Percentiles rank a stretch among this genome's conserved stretches.
Conservation (phyloP, 2,888 invertebrate species). For the Anoplius nigerrimus region DNA sequence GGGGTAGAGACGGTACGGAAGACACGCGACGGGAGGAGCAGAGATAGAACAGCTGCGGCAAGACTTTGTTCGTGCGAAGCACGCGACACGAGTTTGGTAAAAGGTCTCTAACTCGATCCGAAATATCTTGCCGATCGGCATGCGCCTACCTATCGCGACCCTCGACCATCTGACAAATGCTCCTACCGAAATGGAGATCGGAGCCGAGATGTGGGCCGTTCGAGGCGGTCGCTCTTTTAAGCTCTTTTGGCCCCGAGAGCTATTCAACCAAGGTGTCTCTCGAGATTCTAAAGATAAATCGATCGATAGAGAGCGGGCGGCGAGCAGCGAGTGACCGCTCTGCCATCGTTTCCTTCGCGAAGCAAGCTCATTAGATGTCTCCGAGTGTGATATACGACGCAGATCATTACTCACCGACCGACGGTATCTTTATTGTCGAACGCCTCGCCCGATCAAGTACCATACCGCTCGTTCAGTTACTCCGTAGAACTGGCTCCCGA, state of each 20-base stretch:
- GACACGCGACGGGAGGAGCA: no score
- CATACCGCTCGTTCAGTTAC: no score
- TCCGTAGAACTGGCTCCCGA: no score
- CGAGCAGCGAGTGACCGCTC: no score
- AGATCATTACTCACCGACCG: not conserved
- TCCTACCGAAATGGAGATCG: conserved; percentile 6
- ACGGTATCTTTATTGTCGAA: conserved; percentile 2
- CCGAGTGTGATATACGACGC: not conserved
- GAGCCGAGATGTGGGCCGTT: not conserved
- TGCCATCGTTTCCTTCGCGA: not conserved
- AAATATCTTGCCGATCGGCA: no score
- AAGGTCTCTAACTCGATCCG: not conserved
- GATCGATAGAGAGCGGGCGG: not conserved
- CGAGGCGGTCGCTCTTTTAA: not conserved
- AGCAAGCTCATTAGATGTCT: not conserved
- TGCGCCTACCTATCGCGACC: not conserved
- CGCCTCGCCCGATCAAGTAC: no score
- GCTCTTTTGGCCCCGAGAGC: not conserved
- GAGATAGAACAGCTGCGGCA: no score
- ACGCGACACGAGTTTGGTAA: conserved; percentile 7
- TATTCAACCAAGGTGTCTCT: not conserved
- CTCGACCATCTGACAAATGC: conserved; percentile 2
- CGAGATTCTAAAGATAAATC: conserved; percentile 6
- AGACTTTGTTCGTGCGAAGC: not conserved
- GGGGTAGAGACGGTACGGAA: no score